Percentiles rank a stretch among this genome's conserved stretches.
These are phyloP conservation scores for Brachionus asplanchnoidis DNA, from an alignment of 1,140 invertebrate genomes.

Conservation along the genomic window DNA sequence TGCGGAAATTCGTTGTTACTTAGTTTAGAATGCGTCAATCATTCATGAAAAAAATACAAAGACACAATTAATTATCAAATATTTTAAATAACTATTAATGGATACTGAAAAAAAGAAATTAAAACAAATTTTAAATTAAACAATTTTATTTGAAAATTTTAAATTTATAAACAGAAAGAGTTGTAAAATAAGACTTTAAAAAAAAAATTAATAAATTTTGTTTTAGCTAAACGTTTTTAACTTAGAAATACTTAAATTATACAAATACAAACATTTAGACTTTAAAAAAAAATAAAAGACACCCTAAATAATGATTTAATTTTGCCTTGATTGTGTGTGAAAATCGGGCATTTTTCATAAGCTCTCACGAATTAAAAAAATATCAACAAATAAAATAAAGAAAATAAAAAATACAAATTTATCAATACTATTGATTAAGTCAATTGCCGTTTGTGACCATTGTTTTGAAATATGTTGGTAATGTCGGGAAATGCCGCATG, in stretches of 20 bases:
- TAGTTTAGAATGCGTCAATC: too few relatives aligned
- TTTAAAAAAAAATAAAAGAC: slow-evolving; percentile 1
- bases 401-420: not conserved
- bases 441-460: slow-evolving; percentile 26
- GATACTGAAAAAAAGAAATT: not conserved
- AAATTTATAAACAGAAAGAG: slow-evolving; percentile 25
- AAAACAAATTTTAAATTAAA: not conserved
- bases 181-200: slow-evolving; percentile 15
- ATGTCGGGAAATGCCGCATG: slow-evolving; percentile 20
- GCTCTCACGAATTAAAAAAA: slow-evolving; percentile 6
- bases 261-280: slow-evolving; percentile 10
- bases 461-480: slow-evolving; percentile 12
- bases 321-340: not conserved
- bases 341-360: not conserved
- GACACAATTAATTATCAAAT: not conserved
- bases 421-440: not conserved
- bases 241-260: not conserved
- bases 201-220: slow-evolving; percentile 22
- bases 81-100: not conserved
- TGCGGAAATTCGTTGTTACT: too few relatives aligned
- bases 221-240: not conserved
- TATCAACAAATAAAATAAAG: slow-evolving; percentile 9
- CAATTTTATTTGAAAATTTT: slow-evolving; percentile 30
- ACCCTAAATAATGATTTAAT: not conserved
- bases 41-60: too few relatives aligned